These are phyloP conservation scores for Lutjanus erythropterus DNA, from an alignment of 2,113 vertebrate species.

Conservation along the genomic window DNA sequence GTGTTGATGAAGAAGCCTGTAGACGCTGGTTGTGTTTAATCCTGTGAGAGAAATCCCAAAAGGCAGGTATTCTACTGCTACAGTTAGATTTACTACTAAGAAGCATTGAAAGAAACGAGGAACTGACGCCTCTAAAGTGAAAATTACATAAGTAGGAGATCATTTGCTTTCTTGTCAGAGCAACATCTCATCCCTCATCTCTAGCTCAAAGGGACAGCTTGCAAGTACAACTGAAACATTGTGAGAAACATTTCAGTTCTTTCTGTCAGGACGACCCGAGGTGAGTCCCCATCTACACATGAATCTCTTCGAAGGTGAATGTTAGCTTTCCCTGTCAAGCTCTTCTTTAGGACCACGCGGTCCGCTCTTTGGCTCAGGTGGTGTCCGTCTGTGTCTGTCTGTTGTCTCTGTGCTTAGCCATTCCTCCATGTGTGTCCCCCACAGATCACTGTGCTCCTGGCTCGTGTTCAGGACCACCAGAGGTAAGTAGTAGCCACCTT, in stretches of 20 bases:
- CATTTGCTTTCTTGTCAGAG: conserved; percentile 1
- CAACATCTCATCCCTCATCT: neutral
- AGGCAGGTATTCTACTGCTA: neutral
- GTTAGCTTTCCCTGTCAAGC: neutral
- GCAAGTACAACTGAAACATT: neutral
- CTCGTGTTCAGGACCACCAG: conserved; percentile 74
- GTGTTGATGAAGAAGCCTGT: neutral
- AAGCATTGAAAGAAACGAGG: neutral
- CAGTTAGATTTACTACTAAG: neutral
- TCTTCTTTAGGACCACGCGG: conserved; percentile 28
- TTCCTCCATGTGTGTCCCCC: conserved; percentile 63
- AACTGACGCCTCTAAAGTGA: fast-evolving
- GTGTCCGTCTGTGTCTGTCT: conserved; percentile 17
- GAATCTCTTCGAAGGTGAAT: neutral
- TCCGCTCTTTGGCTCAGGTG: conserved; percentile 27
- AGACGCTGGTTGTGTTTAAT: neutral
- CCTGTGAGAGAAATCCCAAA: neutral
- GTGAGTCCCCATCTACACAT: conserved; percentile 6
- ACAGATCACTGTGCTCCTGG: conserved; percentile 81
- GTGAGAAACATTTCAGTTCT: neutral
- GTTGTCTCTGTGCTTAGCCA: conserved; percentile 35
- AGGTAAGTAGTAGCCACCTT: conserved; percentile 72
- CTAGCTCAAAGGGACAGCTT: neutral
- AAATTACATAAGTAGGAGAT: fast-evolving
- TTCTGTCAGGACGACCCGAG: neutral